These are phyloP conservation scores for Sorex fumeus DNA, from an alignment of 2,113 vertebrate genomes.

Conservation along the genomic window DNA sequence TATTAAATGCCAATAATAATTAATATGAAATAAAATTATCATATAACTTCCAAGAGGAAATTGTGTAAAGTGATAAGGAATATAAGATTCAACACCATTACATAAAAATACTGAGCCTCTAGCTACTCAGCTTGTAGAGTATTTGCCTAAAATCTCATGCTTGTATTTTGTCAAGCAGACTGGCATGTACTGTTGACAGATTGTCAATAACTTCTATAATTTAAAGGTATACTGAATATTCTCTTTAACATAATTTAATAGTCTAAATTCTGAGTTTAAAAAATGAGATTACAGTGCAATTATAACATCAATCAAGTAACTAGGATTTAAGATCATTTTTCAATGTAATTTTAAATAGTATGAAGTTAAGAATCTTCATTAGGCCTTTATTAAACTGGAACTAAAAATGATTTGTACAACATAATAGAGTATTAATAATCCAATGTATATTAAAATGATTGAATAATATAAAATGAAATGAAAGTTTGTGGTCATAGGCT, in stretches of 20 bases:
- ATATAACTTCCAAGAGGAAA: background rate
- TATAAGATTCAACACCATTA: background rate
- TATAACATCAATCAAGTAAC: constrained; percentile 63
- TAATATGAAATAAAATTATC: constrained; percentile 2
- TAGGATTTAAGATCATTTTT: constrained; percentile 51
- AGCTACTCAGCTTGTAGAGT: background rate
- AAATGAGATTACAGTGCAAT: constrained; percentile 65
- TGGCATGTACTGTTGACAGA: background rate
- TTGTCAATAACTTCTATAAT: constrained; percentile 27
- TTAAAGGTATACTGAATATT: background rate
- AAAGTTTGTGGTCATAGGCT: background rate
- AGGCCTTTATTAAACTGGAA: constrained; percentile 60
- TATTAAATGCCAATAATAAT: constrained; percentile 28
- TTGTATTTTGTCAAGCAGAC: constrained; percentile 25
- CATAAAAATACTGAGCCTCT: background rate
- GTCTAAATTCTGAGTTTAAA: constrained; percentile 33
- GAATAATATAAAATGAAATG: background rate
- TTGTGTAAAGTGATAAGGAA: background rate
- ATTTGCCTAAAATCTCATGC: constrained; percentile 32
- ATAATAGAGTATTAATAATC: constrained; percentile 17
- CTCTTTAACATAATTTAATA: constrained; percentile 64
- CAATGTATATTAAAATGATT: constrained; percentile 47
- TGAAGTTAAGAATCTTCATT: constrained; percentile 57
- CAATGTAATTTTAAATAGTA: constrained; percentile 50
- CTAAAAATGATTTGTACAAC: constrained; percentile 29